Conservation (phyloP, 1,140 invertebrate species). For the Laupala kohalensis region DNA sequence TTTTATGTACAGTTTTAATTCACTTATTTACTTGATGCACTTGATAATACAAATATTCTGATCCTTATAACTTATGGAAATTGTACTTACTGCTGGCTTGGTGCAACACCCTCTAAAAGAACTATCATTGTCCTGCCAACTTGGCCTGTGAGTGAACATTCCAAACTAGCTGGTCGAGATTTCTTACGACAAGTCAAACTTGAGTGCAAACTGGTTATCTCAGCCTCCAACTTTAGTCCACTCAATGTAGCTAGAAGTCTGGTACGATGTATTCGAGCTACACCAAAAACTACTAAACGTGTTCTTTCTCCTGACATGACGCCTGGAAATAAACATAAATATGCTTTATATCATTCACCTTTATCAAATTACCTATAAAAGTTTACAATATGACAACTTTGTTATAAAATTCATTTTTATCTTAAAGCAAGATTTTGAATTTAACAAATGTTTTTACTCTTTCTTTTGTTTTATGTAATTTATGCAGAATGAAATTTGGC, state of each 20-base stretch:
- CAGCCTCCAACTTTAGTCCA: conserved; percentile 82
- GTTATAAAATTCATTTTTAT: too few species aligned
- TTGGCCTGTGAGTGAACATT: conserved; percentile 80
- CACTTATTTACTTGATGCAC: too few species aligned
- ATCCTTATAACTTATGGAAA: neutral
- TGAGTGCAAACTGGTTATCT: conserved; percentile 71
- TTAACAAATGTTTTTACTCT: too few species aligned
- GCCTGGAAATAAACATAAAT: conserved; percentile 22
- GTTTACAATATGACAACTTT: too few species aligned
- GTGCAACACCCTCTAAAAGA: conserved; percentile 74
- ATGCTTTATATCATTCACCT: too few species aligned
- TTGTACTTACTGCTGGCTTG: conserved; percentile 67
- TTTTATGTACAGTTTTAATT: too few species aligned
- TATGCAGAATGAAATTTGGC: too few species aligned
- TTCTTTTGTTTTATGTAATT: too few species aligned
- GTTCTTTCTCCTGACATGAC: conserved; percentile 36
- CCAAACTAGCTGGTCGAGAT: conserved; percentile 50
- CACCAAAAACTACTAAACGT: conserved; percentile 64
- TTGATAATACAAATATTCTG: neutral
- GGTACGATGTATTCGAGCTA: conserved; percentile 77
- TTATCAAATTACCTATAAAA: too few species aligned
- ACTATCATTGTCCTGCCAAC: conserved; percentile 86
- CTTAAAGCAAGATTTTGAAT: too few species aligned
- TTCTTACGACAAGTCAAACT: conserved; percentile 68
- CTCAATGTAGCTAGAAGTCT: conserved; percentile 79